These are phyloP conservation scores for Limnephilus lunatus DNA, from an alignment of 2,888 invertebrate species.

Conservation along the genomic window DNA sequence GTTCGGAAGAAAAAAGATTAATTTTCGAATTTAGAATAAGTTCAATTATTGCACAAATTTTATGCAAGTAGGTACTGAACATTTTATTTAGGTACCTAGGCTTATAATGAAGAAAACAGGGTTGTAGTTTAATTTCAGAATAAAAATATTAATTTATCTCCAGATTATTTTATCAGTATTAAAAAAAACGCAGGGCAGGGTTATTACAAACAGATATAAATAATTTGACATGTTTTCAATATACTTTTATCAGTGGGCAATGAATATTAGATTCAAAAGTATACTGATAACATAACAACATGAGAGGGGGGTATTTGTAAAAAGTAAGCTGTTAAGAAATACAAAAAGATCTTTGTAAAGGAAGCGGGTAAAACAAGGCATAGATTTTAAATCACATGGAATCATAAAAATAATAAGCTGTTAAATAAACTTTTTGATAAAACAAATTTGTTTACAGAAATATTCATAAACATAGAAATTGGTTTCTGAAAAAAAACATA, in stretches of 20 bases:
- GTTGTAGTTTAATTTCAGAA: neutral
- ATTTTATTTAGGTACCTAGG: neutral
- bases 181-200: slow-evolving; percentile 26
- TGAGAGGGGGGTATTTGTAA: neutral
- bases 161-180: slow-evolving; percentile 24
- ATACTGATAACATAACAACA: slow-evolving; percentile 13
- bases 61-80: neutral
- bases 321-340: slow-evolving; percentile 21
- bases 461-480: neutral
- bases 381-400: neutral
- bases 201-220: slow-evolving; percentile 27
- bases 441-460: neutral
- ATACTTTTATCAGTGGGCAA: slow-evolving; percentile 11
- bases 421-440: too few relatives aligned
- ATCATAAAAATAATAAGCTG: neutral
- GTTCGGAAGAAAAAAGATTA: neutral
- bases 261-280: slow-evolving; percentile 6
- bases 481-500: neutral
- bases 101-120: neutral
- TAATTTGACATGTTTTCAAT: neutral
- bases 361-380: slow-evolving; percentile 15
- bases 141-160: neutral
- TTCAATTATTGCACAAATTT: neutral
- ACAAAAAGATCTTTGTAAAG: neutral
- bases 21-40: neutral